phyloP scores from a whole-genome alignment of 1,140 invertebrate genomes.

The Apis cerana region DNA sequence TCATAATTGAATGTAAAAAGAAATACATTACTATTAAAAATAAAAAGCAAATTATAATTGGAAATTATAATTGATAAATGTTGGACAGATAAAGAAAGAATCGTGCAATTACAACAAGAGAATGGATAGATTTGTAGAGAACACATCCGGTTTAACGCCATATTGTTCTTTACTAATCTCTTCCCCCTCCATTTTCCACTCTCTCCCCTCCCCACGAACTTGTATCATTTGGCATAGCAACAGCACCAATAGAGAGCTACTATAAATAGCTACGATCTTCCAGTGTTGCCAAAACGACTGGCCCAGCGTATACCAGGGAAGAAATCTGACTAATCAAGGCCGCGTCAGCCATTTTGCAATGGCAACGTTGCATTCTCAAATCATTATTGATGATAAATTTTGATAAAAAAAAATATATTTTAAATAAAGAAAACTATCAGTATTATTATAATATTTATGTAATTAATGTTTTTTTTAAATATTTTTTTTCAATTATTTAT shows the following conservation, averaged over 20 bases:
- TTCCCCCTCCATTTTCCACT: conserved; percentile 33
- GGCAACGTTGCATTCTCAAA: conserved; percentile 63
- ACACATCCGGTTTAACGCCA: conserved; percentile 68
- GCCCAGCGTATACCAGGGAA: conserved; percentile 50
- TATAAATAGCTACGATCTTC: conserved; percentile 71
- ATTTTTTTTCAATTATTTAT: neutral
- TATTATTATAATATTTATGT: neutral
- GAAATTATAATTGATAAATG: neutral
- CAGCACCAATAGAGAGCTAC: conserved; percentile 72
- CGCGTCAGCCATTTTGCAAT: conserved; percentile 29
- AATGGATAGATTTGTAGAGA: conserved; percentile 59
- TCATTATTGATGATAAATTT: neutral
- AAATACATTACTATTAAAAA: conserved; percentile 20
- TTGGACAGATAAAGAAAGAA: conserved; percentile 31
- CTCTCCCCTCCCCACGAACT: conserved; percentile 21
- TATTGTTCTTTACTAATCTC: conserved; percentile 67
- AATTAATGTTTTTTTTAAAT: neutral
- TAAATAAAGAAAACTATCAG: neutral
- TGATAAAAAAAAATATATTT: neutral
- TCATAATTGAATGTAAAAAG: conserved; percentile 34
- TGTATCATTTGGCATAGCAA: conserved; percentile 71
- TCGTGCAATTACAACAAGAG: conserved; percentile 42
- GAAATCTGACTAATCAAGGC: conserved; percentile 61
- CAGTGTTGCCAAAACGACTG: conserved; percentile 74
- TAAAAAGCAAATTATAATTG: conserved; percentile 20